phyloP scores from a whole-genome alignment of 2,888 invertebrate species.

The Cosmia pyralina region DNA sequence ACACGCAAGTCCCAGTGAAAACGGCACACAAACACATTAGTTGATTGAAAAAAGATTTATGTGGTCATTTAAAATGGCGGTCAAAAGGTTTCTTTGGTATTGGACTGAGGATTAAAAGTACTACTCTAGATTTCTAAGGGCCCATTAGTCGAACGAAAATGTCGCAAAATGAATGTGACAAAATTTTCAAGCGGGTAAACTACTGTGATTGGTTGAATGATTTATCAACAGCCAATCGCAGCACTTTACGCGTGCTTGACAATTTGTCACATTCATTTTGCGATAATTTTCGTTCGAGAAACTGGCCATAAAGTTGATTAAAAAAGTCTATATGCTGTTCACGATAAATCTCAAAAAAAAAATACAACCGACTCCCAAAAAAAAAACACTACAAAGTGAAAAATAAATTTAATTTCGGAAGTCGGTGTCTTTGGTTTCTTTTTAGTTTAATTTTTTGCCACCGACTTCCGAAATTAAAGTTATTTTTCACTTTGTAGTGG shows the following conservation, averaged over 20 bases:
- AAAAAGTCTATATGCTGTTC: too few species aligned
- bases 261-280: background rate
- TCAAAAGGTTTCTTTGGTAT: background rate
- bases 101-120: background rate
- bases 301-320: background rate
- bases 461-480: too few species aligned
- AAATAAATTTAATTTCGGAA: too few species aligned
- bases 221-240: background rate
- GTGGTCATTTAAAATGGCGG: conserved; percentile 18
- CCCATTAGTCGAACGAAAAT: background rate
- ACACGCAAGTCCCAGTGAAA: conserved; percentile 9
- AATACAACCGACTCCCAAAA: too few species aligned
- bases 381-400: too few species aligned
- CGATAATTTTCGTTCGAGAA: background rate
- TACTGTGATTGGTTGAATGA: background rate
- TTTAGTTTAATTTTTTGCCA: too few species aligned
- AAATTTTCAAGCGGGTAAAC: background rate
- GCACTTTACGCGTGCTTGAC: background rate
- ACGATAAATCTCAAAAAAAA: too few species aligned
- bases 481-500: too few species aligned
- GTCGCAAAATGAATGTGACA: background rate
- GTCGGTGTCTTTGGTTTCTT: too few species aligned
- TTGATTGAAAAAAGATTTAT: conserved; percentile 49
- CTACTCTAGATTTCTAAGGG: background rate
- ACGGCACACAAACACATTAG: conserved; percentile 44